Conservation (phyloP, 1,140 invertebrate species). For the Camponotus vicinus region DNA sequence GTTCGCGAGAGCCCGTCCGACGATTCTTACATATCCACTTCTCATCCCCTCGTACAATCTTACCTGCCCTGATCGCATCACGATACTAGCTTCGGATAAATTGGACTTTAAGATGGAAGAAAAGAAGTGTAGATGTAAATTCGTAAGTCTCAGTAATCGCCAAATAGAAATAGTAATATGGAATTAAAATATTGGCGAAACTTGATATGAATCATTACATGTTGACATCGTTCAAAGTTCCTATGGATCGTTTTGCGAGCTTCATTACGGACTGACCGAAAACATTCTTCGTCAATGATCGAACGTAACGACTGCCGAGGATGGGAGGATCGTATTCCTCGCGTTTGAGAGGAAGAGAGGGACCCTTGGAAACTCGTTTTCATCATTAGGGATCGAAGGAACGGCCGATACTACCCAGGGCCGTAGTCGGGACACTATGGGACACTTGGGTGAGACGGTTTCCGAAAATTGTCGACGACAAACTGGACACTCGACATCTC, state of each 20-base stretch:
- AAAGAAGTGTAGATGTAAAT: conserved; percentile 2
- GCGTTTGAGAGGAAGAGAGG: conserved; percentile 9
- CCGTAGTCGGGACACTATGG: conserved; percentile 43
- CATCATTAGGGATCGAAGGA: conserved; percentile 72
- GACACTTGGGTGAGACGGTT: conserved; percentile 61
- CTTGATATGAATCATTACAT: not conserved
- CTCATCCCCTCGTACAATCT: conserved; percentile 46
- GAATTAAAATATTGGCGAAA: not conserved
- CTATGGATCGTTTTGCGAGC: conserved; percentile 4
- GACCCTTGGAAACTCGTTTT: conserved; percentile 72
- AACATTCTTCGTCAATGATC: conserved; percentile 56
- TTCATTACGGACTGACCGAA: conserved; percentile 40
- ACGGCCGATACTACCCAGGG: conserved; percentile 65
- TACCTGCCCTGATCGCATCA: not conserved
- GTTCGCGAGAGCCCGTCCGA: conserved; percentile 54
- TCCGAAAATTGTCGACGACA: conserved; percentile 81
- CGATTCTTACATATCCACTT: conserved; percentile 47
- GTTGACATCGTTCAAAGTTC: not conserved
- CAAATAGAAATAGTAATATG: not conserved
- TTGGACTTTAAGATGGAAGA: conserved; percentile 16
- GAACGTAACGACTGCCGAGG: conserved; percentile 66
- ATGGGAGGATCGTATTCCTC: conserved; percentile 61
- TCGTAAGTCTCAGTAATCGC: not conserved
- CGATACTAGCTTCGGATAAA: conserved; percentile 9
- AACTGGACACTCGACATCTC: conserved; percentile 75